These are phyloP conservation scores for Vannuccia rotundouncinata DNA, from an alignment of 2,888 invertebrate genomes.

Conservation along the genomic window DNA sequence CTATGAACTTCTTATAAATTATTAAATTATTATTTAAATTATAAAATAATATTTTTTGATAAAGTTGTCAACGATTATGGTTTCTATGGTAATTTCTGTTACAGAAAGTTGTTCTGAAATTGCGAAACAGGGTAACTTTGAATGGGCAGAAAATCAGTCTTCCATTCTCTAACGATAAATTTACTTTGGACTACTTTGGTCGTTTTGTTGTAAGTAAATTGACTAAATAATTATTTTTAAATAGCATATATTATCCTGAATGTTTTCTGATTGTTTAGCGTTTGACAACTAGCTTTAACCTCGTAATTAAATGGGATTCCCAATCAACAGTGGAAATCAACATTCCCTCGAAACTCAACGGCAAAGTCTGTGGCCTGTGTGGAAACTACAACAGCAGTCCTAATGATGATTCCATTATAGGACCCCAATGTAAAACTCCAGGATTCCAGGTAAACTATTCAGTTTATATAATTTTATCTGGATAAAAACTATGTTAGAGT, in stretches of 20 bases:
- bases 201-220: neutral
- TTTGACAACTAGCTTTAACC: slow-evolving; percentile 58
- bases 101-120: neutral
- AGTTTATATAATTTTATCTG: too few species aligned
- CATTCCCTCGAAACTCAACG: slow-evolving; percentile 67
- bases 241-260: neutral
- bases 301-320: slow-evolving; percentile 82
- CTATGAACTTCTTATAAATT: too few species aligned
- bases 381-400: slow-evolving; percentile 82
- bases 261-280: slow-evolving; percentile 43
- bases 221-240: neutral
- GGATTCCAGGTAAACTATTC: slow-evolving; percentile 40
- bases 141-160: neutral
- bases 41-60: too few species aligned
- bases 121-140: neutral
- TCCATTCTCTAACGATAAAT: neutral
- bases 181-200: neutral
- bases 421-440: slow-evolving; percentile 36
- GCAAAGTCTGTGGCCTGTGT: slow-evolving; percentile 76
- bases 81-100: too few species aligned
- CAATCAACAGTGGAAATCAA: slow-evolving; percentile 74
- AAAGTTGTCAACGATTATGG: too few species aligned
- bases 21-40: too few species aligned
- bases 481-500: slow-evolving; percentile 41
- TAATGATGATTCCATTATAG: slow-evolving; percentile 66